Base-by-base conservation (phyloP, 1,140 invertebrate species). In the Cherax quadricarinatus region DNA sequence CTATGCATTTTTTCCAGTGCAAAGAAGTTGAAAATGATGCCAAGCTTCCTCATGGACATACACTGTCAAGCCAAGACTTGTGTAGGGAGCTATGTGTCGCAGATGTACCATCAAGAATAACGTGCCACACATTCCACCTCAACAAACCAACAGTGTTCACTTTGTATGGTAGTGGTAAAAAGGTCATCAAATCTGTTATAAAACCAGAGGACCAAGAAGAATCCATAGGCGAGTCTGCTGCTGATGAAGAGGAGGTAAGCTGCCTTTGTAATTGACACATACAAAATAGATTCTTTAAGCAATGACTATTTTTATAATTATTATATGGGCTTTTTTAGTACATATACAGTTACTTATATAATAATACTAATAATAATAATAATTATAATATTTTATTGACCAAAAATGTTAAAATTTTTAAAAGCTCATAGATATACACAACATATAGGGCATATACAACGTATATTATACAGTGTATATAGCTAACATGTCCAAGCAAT, bases 91-190 rank as follows among this genome's bases (percentile, higher is more conserved):
- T 89, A 80, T 89, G 88, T 83, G 88, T n/a, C 30, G 14, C 41
- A n/a, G 88, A 89, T 53, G 80, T 89, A 49, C 18, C 88, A 12
- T 73, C 80, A 21, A 57, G 53, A 21, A 51, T 90, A 41, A 75
- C 81, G 21, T 90, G 88, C 18, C 88, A 90, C 81, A 90, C 81
- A 41, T 81, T 90, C n/a, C 88, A 90, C 88, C 81, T 90, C 16
- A 90, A 90, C 88, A 90, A 90, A 62, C 81, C 88, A 30, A 49
- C 88, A 30, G 88, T 90, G 62, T 90, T 90, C 24, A 90, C 88
- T 30, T 80, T 90, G 1, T 24, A 73, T 21, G 41, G 18, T 41
- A 57, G 70, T 5, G 16, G 70, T 14, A 84, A 85, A 49, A 78
- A 57, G 66, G 88, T 90, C 1, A 24, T 90, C n/a, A 90, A 90